Base-by-base conservation (phyloP, 92 coral and sea anemone genomes). In the Paramuricea clavata region DNA sequence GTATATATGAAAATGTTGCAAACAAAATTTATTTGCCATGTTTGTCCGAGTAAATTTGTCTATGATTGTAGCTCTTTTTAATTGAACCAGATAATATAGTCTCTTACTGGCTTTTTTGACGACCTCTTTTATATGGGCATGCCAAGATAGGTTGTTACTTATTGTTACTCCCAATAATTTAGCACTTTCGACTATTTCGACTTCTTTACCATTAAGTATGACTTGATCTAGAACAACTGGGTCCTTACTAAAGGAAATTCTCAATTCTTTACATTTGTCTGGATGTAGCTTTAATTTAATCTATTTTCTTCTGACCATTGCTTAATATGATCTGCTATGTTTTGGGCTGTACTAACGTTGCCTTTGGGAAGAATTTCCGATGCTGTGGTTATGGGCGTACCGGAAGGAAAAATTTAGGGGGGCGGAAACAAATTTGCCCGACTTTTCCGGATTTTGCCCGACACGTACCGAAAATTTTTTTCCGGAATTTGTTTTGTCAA, bases 261-360 rank as follows among this genome's bases (percentile, higher is more conserved):
- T 34, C 11, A 31, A 71, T 60, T 78, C 54, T 35, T 78, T 78
- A 27, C 81, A 78, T 78, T 78, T 56, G 13, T 25, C 65, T 19
- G 83, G 71, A 78, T 78, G 61, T 30, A 56, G 33, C 27, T 78
- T 71, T 16, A n/a, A n/a, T n/a, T n/a, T n/a, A 78, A 59, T 56
- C 42, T 78, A 59, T 78, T 56, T 56, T 19, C 83, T 1, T 59
- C 56, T 23, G 64, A 57, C 83, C 83, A 78, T 16, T 78, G 32
- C 10, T 16, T 26, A 32, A 78, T 68, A 26, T 33, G 43, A 13
- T 49, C 67, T 0, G 16, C 28, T 77, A 32, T 77, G 12, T 28
- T 35, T 25, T 49, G 68, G 41, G 36, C 30, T 11, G 36, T 15
- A 33, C 19, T 78, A 34, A 17, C 65, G 35, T 41, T 28, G 49